Percentiles rank a stretch among this genome's conserved stretches.
phyloP scores from a whole-genome alignment of 2,113 vertebrate species.

The Rattus rattus region DNA sequence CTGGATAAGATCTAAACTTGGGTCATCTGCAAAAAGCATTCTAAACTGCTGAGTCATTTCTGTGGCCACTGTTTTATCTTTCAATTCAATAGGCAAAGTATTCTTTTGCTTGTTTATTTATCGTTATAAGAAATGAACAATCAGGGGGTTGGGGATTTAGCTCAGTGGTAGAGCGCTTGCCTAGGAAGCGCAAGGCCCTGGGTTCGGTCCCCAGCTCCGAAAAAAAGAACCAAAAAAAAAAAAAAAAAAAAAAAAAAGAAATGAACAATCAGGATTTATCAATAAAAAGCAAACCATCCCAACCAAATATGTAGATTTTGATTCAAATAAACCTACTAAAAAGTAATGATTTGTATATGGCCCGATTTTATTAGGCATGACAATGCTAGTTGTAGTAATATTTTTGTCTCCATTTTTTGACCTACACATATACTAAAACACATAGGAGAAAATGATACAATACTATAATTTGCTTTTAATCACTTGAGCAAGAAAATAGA shows the following conservation, averaged over 20 bases:
- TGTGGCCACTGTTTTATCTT: neutral
- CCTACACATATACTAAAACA: neutral
- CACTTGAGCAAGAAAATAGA: neutral
- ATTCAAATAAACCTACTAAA: slow-evolving; percentile 26
- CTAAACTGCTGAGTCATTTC: neutral
- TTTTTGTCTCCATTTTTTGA: neutral
- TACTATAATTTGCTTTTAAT: slow-evolving; percentile 29
- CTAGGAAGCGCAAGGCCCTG: no score
- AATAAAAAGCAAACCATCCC: slow-evolving; percentile 54
- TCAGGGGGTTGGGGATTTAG: no score
- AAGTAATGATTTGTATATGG: neutral
- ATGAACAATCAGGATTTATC: slow-evolving; percentile 26
- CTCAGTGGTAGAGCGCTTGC: no score
- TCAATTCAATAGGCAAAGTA: neutral
- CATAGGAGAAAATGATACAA: neutral
- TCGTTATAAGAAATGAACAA: neutral
- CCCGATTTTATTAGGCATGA: slow-evolving; percentile 2
- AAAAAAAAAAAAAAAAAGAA: no score
- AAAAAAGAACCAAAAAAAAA: no score
- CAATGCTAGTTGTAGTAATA: neutral
- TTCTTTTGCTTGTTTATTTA: neutral
- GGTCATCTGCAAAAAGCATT: neutral
- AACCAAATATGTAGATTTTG: slow-evolving; percentile 12
- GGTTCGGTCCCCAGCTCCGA: no score
- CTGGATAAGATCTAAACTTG: neutral